These are phyloP conservation scores for Scylla paramamosain DNA, from an alignment of 1,140 invertebrate species.

Conservation along the genomic window DNA sequence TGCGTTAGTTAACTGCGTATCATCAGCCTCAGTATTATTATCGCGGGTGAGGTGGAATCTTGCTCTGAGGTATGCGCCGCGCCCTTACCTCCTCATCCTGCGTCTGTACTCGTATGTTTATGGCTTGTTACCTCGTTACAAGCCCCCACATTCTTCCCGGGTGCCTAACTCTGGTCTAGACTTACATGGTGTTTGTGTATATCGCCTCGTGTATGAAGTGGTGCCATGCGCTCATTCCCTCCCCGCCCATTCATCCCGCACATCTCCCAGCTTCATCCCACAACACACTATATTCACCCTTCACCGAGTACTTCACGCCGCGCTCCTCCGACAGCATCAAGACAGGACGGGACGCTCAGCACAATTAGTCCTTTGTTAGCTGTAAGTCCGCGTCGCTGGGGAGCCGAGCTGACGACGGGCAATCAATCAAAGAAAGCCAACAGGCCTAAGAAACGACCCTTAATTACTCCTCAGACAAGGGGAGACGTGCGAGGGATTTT, in stretches of 20 bases:
- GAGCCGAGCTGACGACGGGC: not conserved
- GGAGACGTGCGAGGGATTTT: not conserved
- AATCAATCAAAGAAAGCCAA: slow-evolving; percentile 23
- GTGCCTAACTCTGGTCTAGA: not conserved
- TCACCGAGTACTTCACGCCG: not conserved
- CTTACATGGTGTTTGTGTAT: not conserved
- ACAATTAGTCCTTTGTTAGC: slow-evolving; percentile 12
- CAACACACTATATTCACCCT: not conserved
- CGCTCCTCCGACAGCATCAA: not conserved
- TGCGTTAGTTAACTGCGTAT: no score
- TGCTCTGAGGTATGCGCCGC: no score
- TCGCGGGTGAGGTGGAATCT: no score
- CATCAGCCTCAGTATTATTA: no score
- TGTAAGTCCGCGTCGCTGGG: not conserved
- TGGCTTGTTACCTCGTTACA: no score
- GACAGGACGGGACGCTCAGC: not conserved
- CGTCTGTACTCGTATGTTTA: no score
- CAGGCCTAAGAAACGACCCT: slow-evolving; percentile 7
- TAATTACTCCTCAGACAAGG: slow-evolving; percentile 22
- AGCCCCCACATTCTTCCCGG: not conserved
- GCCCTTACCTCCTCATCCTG: no score
- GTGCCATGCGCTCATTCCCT: not conserved
- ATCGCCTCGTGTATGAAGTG: not conserved
- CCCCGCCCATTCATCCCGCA: no score
- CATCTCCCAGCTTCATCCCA: not conserved